A percentile compares a stretch with the other conserved stretches of the same genome.
These are phyloP conservation scores for Oreochromis aureus DNA, from an alignment of 2,113 vertebrate species.

Conservation along the genomic window DNA sequence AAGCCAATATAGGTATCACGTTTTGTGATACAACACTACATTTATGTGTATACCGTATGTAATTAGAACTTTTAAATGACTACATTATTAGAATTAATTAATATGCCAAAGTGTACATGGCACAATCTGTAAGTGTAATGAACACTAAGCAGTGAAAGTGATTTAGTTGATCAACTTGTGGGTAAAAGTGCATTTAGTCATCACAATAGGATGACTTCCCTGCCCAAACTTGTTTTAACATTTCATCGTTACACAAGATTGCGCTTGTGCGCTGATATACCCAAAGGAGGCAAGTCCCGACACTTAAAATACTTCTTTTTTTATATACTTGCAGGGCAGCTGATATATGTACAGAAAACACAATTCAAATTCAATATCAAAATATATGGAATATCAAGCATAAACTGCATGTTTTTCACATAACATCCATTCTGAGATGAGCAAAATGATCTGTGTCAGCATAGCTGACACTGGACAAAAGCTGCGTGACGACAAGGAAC, in stretches of 20 bases:
- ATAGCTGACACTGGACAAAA: not conserved
- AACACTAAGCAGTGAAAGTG: not conserved
- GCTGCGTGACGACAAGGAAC: not conserved
- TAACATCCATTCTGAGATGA: not conserved
- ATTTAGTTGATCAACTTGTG: not conserved
- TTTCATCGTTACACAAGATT: not conserved
- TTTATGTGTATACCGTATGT: not conserved
- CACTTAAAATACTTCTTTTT: not conserved
- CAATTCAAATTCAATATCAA: not conserved
- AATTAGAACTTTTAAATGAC: not conserved
- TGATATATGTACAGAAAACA: not conserved
- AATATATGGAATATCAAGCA: not conserved
- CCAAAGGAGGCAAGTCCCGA: not conserved
- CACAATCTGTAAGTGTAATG: not conserved
- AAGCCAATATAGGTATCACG: not conserved
- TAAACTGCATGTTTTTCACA: not conserved
- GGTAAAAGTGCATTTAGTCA: not conserved
- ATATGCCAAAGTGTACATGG: not conserved
- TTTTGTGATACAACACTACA: not conserved
- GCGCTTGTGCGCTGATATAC: not conserved
- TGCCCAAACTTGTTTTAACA: not conserved
- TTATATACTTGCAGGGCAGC: not conserved
- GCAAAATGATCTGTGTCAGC: not conserved
- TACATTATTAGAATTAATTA: not conserved
- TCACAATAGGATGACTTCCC: not conserved